Evolutionary conservation across 2,797 vertebrate genomes (phyloP).

Genomic region (Threskiornis aethiopicus): DNA sequence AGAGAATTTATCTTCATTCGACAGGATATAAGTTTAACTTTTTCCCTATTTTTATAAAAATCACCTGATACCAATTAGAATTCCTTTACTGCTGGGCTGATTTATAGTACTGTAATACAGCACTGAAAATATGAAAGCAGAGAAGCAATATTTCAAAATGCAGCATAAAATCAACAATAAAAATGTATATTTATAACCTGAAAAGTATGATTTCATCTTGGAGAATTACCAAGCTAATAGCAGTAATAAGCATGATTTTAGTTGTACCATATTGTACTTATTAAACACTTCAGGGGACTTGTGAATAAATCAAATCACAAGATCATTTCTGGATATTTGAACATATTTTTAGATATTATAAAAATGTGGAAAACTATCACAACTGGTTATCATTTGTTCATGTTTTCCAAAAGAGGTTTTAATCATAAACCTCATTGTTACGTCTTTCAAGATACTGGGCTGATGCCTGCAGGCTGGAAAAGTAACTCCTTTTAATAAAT

Average conservation of each 20-base stretch:
- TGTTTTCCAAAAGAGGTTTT: constrained; percentile 75
- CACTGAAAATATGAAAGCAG: constrained; percentile 85
- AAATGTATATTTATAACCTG: constrained; percentile 86
- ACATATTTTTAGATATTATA: constrained; percentile 81
- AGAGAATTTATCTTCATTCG: constrained; percentile 64
- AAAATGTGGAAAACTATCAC: constrained; percentile 79
- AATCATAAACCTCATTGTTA: constrained; percentile 72
- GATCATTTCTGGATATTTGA: constrained; percentile 80
- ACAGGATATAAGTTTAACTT: constrained; percentile 70
- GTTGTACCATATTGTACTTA: constrained; percentile 83
- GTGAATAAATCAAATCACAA: constrained; percentile 84
- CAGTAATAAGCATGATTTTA: constrained; percentile 82
- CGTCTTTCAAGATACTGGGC: constrained; percentile 63
- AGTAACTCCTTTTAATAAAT: constrained; percentile 72
- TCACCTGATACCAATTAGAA: constrained; percentile 85
- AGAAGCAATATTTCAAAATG: constrained; percentile 87
- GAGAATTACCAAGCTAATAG: constrained; percentile 85
- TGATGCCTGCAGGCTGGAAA: constrained; percentile 52
- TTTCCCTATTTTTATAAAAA: constrained; percentile 56
- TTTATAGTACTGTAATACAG: constrained; percentile 82
- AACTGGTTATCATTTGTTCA: constrained; percentile 81
- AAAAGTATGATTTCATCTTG: constrained; percentile 88
- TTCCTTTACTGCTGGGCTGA: constrained; percentile 77
- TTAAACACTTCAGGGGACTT: constrained; percentile 82
- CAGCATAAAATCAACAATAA: constrained; percentile 85